These are phyloP conservation scores for Drosophila fungiperda DNA, from an alignment of 2,888 invertebrate species.

Conservation along the genomic window DNA sequence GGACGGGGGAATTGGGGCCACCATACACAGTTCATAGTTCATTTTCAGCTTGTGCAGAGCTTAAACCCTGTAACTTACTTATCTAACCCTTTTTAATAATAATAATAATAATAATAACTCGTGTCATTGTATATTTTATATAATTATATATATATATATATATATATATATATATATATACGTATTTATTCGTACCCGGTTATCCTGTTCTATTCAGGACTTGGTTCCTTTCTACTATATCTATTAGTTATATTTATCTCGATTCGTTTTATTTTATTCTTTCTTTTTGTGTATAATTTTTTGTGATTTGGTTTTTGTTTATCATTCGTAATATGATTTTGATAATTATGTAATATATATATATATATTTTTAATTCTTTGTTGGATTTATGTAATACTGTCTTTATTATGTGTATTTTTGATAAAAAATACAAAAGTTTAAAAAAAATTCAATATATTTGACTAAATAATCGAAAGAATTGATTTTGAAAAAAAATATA, in stretches of 20 bases:
- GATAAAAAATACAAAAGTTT: slow-evolving; percentile 26
- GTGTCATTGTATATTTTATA: slow-evolving; percentile 69
- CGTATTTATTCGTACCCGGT: slow-evolving; percentile 54
- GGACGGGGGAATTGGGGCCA: slow-evolving; percentile 4
- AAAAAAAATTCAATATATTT: slow-evolving; percentile 23
- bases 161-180: slow-evolving; percentile 33
- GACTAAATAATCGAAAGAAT: slow-evolving; percentile 24
- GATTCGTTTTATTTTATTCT: slow-evolving; percentile 17
- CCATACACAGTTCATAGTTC: slow-evolving; percentile 40
- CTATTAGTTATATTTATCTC: slow-evolving; percentile 40
- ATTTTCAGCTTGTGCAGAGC: slow-evolving; percentile 54
- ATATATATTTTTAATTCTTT: slow-evolving; percentile 45
- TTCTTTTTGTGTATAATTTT: slow-evolving; percentile 17
- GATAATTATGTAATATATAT: slow-evolving; percentile 47
- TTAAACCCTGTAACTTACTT: slow-evolving; percentile 26
- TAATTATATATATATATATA: slow-evolving; percentile 33
- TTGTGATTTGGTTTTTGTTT: slow-evolving; percentile 32
- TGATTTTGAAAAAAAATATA: slow-evolving; percentile 26
- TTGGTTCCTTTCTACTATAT: slow-evolving; percentile 46
- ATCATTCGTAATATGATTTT: slow-evolving; percentile 56
- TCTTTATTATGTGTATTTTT: slow-evolving; percentile 49
- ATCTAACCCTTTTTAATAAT: slow-evolving; percentile 22
- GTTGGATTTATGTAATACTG: slow-evolving; percentile 55
- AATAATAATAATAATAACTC: slow-evolving; percentile 30
- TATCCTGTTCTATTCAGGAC: slow-evolving; percentile 49